Percentiles rank a stretch among this genome's conserved stretches.
Conservation (phyloP, 2,113 vertebrate genomes). For the Cebus imitator region DNA sequence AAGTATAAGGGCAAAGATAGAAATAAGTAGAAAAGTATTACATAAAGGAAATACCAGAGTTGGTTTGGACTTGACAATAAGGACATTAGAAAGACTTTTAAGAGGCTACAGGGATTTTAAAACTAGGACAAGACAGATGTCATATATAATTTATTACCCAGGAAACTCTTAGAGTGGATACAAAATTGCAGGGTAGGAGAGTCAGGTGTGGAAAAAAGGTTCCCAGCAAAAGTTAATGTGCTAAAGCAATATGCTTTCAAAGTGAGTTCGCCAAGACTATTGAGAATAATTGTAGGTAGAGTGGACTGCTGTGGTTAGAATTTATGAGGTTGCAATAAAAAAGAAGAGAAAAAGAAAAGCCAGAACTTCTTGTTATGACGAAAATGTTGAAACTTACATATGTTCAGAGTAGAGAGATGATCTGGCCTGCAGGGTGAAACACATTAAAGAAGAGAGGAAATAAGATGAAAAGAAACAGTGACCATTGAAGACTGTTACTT, state of each 20-base stretch:
- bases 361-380: conserved; percentile 31
- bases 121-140: conserved; percentile 61
- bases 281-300: conserved; percentile 38
- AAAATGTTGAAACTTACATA: conserved; percentile 39
- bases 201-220: conserved; percentile 57
- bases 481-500: background rate
- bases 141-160: conserved; percentile 68
- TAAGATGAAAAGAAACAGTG: conserved; percentile 19
- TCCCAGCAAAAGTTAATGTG: conserved; percentile 60
- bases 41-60: background rate
- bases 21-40: background rate
- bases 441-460: background rate
- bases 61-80: background rate
- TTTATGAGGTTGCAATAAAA: conserved; percentile 55
- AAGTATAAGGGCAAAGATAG: background rate
- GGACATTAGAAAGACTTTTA: conserved; percentile 57
- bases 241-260: conserved; percentile 73
- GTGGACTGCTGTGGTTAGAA: conserved; percentile 48
- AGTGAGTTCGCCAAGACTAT: conserved; percentile 61
- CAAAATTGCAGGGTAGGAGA: conserved; percentile 63
- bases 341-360: conserved; percentile 33
- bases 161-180: conserved; percentile 54
- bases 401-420: conserved; percentile 31
- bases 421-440: background rate
- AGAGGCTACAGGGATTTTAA: conserved; percentile 56